These are phyloP conservation scores for Taenioides sp. DNA, from an alignment of 2,797 vertebrate species.

Conservation along the genomic window DNA sequence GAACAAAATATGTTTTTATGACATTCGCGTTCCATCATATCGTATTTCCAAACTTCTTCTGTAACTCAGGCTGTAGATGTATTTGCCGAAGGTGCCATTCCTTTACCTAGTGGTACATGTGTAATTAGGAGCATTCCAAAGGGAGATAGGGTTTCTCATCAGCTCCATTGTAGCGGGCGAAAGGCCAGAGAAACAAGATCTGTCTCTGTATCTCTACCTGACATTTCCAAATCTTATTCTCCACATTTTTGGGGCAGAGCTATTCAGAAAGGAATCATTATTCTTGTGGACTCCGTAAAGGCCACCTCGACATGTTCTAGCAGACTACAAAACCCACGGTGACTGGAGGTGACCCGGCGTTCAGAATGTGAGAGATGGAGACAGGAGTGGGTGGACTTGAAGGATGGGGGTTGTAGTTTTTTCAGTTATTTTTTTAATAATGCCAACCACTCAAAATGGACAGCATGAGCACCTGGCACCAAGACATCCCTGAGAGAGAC, in stretches of 20 bases:
- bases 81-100: not conserved
- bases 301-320: conserved; percentile 19
- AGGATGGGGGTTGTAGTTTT: conserved; percentile 9
- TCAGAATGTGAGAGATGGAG: conserved; percentile 4
- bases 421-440: conserved; percentile 40
- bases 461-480: conserved; percentile 69
- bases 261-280: conserved; percentile 21
- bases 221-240: conserved; percentile 9
- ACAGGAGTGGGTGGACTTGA: conserved; percentile 7
- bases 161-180: conserved; percentile 1
- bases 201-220: conserved; percentile 29
- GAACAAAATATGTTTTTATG: not conserved
- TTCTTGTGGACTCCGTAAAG: conserved; percentile 17
- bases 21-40: not conserved
- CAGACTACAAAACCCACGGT: conserved; percentile 27
- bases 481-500: conserved; percentile 53
- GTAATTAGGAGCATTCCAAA: conserved; percentile 9
- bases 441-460: conserved; percentile 55
- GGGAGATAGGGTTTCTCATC: conserved; percentile 16
- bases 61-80: not conserved
- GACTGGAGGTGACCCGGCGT: conserved; percentile 11
- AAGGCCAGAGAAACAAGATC: conserved; percentile 10
- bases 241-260: conserved; percentile 1
- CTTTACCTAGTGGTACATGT: not conserved
- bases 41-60: not conserved